A percentile compares a stretch with the other conserved stretches of the same genome.
phyloP scores from a whole-genome alignment of 1,140 invertebrate genomes.

The Chironomus tepperi region DNA sequence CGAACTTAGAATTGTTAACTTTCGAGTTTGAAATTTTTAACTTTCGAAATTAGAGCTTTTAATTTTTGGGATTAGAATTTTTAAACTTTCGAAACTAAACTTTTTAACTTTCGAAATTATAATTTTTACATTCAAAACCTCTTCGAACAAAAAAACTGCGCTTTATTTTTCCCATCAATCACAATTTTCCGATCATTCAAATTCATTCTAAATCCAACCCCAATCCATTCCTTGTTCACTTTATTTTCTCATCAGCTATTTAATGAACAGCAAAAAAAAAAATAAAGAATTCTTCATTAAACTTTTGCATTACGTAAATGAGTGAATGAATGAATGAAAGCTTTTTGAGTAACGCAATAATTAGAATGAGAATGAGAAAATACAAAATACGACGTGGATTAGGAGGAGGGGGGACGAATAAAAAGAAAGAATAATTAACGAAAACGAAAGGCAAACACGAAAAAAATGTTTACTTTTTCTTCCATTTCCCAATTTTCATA shows the following conservation, averaged over 20 bases:
- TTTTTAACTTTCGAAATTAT: no score
- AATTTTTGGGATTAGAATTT: no score
- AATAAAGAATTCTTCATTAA: neutral
- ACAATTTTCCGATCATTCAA: no score
- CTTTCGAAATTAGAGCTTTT: no score
- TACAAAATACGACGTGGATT: no score
- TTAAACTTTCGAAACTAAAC: no score
- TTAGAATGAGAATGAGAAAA: conserved; percentile 1
- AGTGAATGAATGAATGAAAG: neutral
- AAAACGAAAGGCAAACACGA: neutral
- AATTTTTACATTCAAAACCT: no score
- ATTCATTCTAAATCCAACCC: neutral
- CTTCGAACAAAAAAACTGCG: no score
- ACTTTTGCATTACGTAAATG: conserved; percentile 2
- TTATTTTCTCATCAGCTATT: neutral
- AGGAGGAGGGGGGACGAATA: neutral
- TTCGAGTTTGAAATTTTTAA: no score
- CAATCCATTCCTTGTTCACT: neutral
- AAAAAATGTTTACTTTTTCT: neutral
- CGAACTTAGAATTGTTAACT: no score
- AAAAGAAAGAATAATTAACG: conserved; percentile 1
- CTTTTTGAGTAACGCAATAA: conserved; percentile 1
- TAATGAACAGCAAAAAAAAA: no score
- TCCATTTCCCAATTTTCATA: neutral
- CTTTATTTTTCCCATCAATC: no score